Evolutionary conservation across 2,113 vertebrate genomes (phyloP), one percentile per base, ranked within the genome.

Genomic region (Scalopus aquaticus): DNA sequence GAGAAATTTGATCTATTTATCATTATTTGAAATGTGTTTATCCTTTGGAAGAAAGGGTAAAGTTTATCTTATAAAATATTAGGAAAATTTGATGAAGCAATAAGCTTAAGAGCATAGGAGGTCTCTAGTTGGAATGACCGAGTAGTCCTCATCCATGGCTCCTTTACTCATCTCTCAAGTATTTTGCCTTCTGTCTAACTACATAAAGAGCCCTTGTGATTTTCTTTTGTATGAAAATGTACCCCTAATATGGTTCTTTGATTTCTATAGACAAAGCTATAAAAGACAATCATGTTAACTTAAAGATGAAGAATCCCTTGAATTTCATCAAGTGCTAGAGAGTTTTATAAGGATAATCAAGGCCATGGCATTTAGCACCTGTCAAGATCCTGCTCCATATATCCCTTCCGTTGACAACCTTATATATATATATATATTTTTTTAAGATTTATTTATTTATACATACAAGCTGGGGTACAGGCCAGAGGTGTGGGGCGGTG

Each of bases 1-100:
- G 54, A 92, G 46, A 77, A 90, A 90, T 24, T 87, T 82, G 91
- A 83, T 89, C 73, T 69, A 76, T 70, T 88, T 84, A 79, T 93
- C 79, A 82, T 94, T 74, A 64, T 95, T 92, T 88, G 35, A 93
- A 92, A 84, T 80, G 77, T 90, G 70, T 95, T 96, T 96, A 87
- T 79, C 30, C 30, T 94, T 46, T 79, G 69, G 87, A 83, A 76
- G 37, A 87, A 76, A 93, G 80, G 65, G 51, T 32, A 84, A 46
- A 88, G 80, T 83, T 96, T 69, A 72, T 87, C 19, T 80, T 87
- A 65, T n/a, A 89, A 95, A 92, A 87, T 82, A 76, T n/a, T 62
- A 22, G 11, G 0, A 58, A 91, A 93, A 89, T 96, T 86, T 9
- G 28, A 94, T 93, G 72, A 95, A 74, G 32, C 87, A 91, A 93